phyloP scores from a whole-genome alignment of 1,140 invertebrate species.

The Oedothorax gibbosus region DNA sequence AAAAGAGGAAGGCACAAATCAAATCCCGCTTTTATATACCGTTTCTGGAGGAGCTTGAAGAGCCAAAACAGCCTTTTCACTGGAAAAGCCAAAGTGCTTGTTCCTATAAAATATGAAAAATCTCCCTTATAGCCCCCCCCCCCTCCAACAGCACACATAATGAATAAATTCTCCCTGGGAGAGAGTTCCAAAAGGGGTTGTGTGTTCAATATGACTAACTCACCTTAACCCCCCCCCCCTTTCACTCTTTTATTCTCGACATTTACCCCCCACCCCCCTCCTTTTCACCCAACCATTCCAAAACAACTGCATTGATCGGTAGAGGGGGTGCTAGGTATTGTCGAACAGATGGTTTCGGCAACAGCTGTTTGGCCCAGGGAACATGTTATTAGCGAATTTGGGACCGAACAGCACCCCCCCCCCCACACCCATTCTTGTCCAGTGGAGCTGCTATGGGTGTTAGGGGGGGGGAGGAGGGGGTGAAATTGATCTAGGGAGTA shows the following conservation, averaged over 20 bases:
- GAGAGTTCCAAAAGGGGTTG: conserved; percentile 33
- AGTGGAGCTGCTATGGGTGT: conserved; percentile 20
- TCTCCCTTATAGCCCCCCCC: background rate
- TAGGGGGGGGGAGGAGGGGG: background rate
- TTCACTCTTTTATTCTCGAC: background rate
- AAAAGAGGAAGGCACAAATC: conserved; percentile 12
- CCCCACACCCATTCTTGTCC: conserved; percentile 37
- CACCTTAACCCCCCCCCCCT: conserved; percentile 16
- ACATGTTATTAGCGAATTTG: conserved; percentile 57
- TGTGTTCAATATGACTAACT: conserved; percentile 46
- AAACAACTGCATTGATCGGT: conserved; percentile 50
- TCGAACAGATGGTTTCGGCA: conserved; percentile 57
- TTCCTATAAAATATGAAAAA: conserved; percentile 50
- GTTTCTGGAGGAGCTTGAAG: background rate
- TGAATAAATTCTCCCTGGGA: conserved; percentile 48
- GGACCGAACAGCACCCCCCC: conserved; percentile 7
- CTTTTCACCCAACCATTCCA: conserved; percentile 22
- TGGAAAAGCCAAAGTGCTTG: conserved; percentile 9
- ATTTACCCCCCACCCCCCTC: conserved; percentile 9
- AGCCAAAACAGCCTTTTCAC: conserved; percentile 12
- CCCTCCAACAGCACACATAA: conserved; percentile 2
- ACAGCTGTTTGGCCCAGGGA: conserved; percentile 55
- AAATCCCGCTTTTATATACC: conserved; percentile 11
- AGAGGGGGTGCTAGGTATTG: background rate
- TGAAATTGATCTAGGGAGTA: conserved; percentile 17